phyloP scores from a whole-genome alignment of 2,113 vertebrate genomes.

The Dipodomys ordii region DNA sequence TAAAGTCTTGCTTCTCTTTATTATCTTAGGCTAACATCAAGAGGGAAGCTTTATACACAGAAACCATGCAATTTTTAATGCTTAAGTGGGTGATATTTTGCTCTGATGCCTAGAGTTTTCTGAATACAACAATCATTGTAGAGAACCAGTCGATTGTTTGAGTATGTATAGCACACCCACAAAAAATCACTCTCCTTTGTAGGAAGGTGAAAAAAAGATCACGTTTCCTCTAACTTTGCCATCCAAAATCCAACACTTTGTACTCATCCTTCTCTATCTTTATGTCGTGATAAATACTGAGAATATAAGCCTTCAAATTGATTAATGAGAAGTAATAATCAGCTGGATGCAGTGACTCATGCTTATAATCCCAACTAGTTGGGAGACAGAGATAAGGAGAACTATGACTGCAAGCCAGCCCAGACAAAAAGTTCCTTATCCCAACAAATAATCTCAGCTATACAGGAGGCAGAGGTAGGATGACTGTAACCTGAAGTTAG shows the following conservation, averaged over 20 bases:
- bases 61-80: background rate
- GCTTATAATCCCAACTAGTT: no score
- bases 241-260: background rate
- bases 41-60: background rate
- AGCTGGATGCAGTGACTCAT: background rate
- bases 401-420: no score
- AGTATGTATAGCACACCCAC: background rate
- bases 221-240: background rate
- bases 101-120: background rate
- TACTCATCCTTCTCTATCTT: background rate
- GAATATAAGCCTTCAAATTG: slow-evolving; percentile 33
- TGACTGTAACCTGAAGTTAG: no score
- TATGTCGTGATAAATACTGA: background rate
- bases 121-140: background rate
- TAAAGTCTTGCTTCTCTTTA: slow-evolving; percentile 3
- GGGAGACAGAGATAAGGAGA: no score
- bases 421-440: no score
- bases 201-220: background rate
- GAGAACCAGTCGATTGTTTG: background rate
- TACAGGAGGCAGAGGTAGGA: no score
- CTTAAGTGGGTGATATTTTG: background rate
- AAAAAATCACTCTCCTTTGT: background rate
- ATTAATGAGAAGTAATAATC: slow-evolving; percentile 15
- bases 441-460: no score
- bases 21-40: background rate